Evolutionary conservation across 2,888 invertebrate species (phyloP).

Genomic region (Sepiola atlantica): DNA sequence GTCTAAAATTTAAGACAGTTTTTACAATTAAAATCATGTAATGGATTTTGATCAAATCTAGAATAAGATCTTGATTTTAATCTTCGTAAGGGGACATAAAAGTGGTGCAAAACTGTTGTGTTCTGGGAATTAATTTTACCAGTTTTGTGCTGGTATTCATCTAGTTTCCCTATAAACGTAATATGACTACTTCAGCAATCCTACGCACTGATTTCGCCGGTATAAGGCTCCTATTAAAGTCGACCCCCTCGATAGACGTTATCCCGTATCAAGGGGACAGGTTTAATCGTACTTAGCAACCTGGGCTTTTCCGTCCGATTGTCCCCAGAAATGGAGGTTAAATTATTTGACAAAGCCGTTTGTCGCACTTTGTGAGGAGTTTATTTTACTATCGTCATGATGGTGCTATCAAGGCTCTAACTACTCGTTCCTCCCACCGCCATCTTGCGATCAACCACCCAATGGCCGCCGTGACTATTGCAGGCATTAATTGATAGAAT

Average conservation of each 20-base stretch:
- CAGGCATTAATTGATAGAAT: background rate
- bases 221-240: background rate
- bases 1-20: no score
- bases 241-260: background rate
- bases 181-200: background rate
- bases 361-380: background rate
- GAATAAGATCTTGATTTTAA: no score
- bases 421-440: background rate
- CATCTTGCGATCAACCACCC: no score
- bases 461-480: background rate
- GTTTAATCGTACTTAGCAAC: background rate
- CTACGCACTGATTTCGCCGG: background rate
- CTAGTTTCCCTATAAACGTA: no score
- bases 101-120: no score
- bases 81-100: no score
- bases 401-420: background rate
- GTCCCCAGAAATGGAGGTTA: background rate
- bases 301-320: background rate
- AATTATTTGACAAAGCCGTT: background rate
- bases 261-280: background rate
- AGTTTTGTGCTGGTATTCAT: no score
- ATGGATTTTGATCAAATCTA: no score
- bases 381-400: background rate
- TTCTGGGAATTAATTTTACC: no score
- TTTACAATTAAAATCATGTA: no score